Evolutionary conservation across 1,140 invertebrate species (phyloP).

Genomic region (Dendroctonus valens): DNA sequence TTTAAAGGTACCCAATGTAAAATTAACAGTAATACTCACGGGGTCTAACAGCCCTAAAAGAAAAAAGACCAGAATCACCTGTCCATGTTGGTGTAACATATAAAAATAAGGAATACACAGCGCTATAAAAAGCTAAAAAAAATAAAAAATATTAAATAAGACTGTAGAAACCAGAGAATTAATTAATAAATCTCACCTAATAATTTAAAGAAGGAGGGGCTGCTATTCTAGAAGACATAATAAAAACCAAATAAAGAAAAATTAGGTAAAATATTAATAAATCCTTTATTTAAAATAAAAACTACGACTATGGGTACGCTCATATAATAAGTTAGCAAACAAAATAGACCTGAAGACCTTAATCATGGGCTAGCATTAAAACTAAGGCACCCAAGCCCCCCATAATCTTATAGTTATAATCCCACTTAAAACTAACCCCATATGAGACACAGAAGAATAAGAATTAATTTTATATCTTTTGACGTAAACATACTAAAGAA

Average conservation of each 20-base stretch:
- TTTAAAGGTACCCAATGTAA: slow-evolving; percentile 62
- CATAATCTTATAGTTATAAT: slow-evolving; percentile 52
- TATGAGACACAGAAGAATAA: slow-evolving; percentile 63
- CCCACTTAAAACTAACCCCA: slow-evolving; percentile 56
- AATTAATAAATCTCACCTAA: slow-evolving; percentile 60
- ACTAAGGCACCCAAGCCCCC: slow-evolving; percentile 54
- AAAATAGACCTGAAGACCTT: slow-evolving; percentile 67
- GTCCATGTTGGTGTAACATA: too few relatives aligned
- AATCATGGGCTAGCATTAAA: slow-evolving; percentile 65
- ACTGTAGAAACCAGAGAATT: slow-evolving; percentile 54
- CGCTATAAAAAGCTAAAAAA: too few relatives aligned
- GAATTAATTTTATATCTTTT: too few relatives aligned
- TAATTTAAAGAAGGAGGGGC: slow-evolving; percentile 53
- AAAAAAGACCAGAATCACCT: too few relatives aligned
- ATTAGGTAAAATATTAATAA: slow-evolving; percentile 53
- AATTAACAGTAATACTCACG: slow-evolving; percentile 58
- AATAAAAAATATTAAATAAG: slow-evolving; percentile 52
- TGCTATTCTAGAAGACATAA: slow-evolving; percentile 54
- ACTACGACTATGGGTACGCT: slow-evolving; percentile 52
- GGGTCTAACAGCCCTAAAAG: too few relatives aligned
- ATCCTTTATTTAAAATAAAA: slow-evolving; percentile 53
- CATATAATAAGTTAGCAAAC: slow-evolving; percentile 65
- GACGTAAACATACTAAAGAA: too few relatives aligned
- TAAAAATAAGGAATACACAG: too few relatives aligned
- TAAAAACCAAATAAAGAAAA: slow-evolving; percentile 62